phyloP scores from a whole-genome alignment of 2,113 vertebrate genomes.

The Xiphias gladius region DNA sequence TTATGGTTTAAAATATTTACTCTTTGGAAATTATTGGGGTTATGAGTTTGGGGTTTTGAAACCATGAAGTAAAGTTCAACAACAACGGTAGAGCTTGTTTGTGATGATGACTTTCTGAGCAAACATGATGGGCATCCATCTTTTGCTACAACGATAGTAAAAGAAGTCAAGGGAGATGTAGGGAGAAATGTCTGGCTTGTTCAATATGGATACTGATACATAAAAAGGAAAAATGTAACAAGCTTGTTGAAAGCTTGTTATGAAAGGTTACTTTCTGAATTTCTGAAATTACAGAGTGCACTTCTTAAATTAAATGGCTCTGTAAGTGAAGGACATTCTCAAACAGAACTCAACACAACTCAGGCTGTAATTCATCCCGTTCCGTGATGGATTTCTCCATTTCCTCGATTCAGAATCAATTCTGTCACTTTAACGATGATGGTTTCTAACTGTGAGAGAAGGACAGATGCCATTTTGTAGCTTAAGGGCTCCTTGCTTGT shows the following conservation, averaged over 20 bases:
- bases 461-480: conserved; percentile 55
- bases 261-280: neutral
- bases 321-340: neutral
- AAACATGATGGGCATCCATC: conserved; percentile 16
- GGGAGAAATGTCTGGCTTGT: neutral
- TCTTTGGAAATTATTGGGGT: conserved; percentile 9
- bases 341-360: neutral
- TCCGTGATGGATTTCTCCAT: neutral
- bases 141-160: neutral
- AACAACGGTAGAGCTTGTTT: neutral
- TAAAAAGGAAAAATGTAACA: neutral
- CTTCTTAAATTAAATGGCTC: neutral
- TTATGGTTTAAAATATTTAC: neutral
- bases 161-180: neutral
- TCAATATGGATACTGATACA: neutral
- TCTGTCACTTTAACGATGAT: conserved; percentile 24
- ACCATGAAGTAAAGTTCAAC: neutral
- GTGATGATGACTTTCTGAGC: conserved; percentile 16
- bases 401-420: conserved; percentile 8
- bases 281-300: neutral
- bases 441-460: conserved; percentile 21
- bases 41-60: neutral
- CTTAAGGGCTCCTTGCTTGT: conserved; percentile 33
- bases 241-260: neutral
- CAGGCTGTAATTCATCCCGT: neutral